Evolutionary conservation across 1,140 invertebrate genomes (phyloP).

Genomic region (Pseudomyrmex cubaensis): DNA sequence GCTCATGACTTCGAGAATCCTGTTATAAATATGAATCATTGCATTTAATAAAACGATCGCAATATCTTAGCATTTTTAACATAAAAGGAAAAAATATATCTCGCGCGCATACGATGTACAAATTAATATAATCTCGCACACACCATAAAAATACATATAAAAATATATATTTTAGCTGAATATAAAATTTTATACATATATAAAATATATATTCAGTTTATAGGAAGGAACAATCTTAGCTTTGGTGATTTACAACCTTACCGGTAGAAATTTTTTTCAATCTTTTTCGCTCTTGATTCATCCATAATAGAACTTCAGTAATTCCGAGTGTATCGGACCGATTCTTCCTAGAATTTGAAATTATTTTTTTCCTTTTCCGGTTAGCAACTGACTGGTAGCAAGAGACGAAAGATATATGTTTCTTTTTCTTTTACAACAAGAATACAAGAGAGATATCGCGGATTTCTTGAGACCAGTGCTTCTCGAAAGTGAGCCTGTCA

Average conservation of each 20-base stretch:
- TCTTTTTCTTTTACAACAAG: background rate
- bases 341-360: too few relatives aligned
- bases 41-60: background rate
- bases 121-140: background rate
- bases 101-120: background rate
- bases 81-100: background rate
- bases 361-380: too few relatives aligned
- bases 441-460: background rate
- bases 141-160: background rate
- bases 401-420: too few relatives aligned
- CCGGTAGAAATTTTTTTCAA: background rate
- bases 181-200: too few relatives aligned
- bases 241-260: background rate
- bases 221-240: background rate
- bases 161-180: too few relatives aligned
- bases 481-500: conserved; percentile 57
- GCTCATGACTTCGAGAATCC: background rate
- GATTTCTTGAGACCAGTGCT: background rate
- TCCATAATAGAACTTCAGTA: too few relatives aligned
- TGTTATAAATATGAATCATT: background rate
- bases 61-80: background rate
- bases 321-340: too few relatives aligned
- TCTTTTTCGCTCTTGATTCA: background rate
- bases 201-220: background rate
- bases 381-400: too few relatives aligned